phyloP scores from a whole-genome alignment of 2,888 invertebrate species.

The Alitta virens region DNA sequence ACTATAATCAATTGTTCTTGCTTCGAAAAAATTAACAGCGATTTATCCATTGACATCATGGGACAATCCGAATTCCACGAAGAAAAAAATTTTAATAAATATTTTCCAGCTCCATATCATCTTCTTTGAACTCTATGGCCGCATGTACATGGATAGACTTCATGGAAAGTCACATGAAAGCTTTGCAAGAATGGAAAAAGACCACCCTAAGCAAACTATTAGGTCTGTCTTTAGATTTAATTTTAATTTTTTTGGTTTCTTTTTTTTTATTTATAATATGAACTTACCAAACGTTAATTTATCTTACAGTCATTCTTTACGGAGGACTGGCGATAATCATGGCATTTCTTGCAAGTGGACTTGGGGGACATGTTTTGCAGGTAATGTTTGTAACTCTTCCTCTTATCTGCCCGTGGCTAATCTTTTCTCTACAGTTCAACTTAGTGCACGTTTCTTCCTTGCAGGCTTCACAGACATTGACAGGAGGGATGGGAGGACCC shows the following conservation, averaged over 20 bases:
- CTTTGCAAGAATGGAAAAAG: background rate
- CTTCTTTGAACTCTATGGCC: constrained; percentile 17
- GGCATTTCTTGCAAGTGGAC: constrained; percentile 15
- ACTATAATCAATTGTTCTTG: no score
- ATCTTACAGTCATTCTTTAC: constrained; percentile 12
- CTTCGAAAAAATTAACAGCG: no score
- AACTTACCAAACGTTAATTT: no score
- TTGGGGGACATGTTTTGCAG: constrained; percentile 22
- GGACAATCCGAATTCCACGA: no score
- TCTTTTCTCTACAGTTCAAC: no score
- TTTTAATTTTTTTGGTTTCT: no score
- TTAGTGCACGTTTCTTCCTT: no score
- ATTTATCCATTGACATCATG: no score
- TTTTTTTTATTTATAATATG: no score
- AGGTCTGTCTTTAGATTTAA: no score
- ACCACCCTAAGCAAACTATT: background rate
- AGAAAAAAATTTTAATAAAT: no score
- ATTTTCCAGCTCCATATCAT: constrained; percentile 14
- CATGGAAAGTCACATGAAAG: constrained; percentile 9
- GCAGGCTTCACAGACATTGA: constrained; percentile 21
- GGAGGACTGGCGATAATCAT: constrained; percentile 18
- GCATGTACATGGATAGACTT: constrained; percentile 22
- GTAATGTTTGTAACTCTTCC: constrained; percentile 3
- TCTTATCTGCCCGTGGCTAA: no score
- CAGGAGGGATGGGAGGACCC: constrained; percentile 13